A percentile compares a stretch with the other conserved stretches of the same genome.
These are phyloP conservation scores for Argyresthia goedartella DNA, from an alignment of 2,888 invertebrate genomes.

Conservation along the genomic window DNA sequence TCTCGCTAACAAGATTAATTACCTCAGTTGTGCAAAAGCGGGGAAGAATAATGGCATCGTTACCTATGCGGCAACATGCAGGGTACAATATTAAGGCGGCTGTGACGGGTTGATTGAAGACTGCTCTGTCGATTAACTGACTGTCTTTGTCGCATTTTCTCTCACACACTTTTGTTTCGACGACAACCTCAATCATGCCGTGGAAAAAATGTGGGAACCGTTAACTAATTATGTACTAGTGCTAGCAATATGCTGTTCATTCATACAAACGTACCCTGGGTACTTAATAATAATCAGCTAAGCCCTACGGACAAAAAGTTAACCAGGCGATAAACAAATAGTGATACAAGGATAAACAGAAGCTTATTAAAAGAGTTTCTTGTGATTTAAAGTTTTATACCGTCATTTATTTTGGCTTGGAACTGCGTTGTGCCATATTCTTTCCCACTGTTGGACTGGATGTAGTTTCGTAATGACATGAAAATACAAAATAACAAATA, in stretches of 20 bases:
- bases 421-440: too few relatives aligned
- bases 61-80: not conserved
- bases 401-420: too few relatives aligned
- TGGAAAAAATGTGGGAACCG: constrained; percentile 7
- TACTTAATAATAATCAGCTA: too few relatives aligned
- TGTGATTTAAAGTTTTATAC: too few relatives aligned
- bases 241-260: not conserved
- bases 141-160: not conserved
- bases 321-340: too few relatives aligned
- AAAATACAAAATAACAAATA: not conserved
- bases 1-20: too few relatives aligned
- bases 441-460: too few relatives aligned
- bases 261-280: not conserved
- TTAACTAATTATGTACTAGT: not conserved
- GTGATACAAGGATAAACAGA: too few relatives aligned
- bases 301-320: too few relatives aligned
- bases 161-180: constrained; percentile 6
- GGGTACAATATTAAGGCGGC: not conserved
- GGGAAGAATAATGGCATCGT: not conserved
- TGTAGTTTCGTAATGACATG: not conserved
- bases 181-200: constrained; percentile 1
- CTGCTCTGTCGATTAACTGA: too few relatives aligned
- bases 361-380: too few relatives aligned
- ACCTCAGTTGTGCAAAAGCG: too few relatives aligned
- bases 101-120: constrained; percentile 1